Evolutionary conservation across 2,113 vertebrate genomes (phyloP).

Genomic region (Lagopus leucura): DNA sequence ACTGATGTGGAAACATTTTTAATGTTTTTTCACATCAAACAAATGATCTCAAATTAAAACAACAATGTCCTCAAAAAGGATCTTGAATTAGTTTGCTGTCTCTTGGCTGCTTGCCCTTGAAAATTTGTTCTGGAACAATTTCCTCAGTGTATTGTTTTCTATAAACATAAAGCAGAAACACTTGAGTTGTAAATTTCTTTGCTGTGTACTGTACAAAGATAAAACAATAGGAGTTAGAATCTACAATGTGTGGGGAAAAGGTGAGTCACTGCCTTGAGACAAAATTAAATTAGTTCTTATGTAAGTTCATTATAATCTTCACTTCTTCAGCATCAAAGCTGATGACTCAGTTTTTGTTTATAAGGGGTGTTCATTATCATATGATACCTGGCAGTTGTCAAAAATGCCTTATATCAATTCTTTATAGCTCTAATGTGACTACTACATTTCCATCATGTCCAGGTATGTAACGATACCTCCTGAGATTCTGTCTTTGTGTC

Average conservation of each 20-base stretch:
- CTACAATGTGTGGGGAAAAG: not conserved
- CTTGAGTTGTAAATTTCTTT: constrained; percentile 19
- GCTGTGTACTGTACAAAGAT: not conserved
- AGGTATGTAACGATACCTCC: not conserved
- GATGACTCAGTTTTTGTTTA: constrained; percentile 43
- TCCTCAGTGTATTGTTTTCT: not conserved
- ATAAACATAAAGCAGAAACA: constrained; percentile 5
- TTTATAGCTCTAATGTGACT: not conserved
- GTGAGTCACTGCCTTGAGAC: constrained; percentile 35
- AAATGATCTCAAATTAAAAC: constrained; percentile 19
- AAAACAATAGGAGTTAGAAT: not conserved
- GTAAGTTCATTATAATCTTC: constrained; percentile 13
- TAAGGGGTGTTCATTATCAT: not conserved
- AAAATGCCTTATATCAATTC: not conserved
- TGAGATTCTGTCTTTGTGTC: not conserved
- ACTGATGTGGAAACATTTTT: not conserved
- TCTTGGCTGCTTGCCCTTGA: not conserved
- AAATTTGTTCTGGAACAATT: constrained; percentile 11
- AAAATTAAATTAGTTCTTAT: constrained; percentile 21
- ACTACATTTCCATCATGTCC: not conserved
- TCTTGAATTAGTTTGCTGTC: not conserved
- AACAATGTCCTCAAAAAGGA: not conserved
- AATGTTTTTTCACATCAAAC: not conserved
- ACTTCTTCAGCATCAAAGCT: not conserved
- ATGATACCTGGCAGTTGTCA: not conserved